Conservation (phyloP, 2,888 invertebrate species). For the Scaptomyza polygonia region DNA sequence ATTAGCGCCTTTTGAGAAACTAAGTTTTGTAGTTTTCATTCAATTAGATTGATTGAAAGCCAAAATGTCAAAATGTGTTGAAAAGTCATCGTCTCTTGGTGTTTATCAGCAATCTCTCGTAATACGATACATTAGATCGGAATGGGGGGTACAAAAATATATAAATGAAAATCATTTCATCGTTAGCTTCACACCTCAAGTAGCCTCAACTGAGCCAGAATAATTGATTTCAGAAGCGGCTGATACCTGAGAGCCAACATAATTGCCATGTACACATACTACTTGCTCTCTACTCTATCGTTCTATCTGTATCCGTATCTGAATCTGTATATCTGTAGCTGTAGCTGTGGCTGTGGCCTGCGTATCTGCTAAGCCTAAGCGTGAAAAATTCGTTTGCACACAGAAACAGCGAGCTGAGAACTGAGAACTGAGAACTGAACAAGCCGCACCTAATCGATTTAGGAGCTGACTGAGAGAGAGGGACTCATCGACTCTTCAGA, state of each 20-base stretch:
- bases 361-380: slow-evolving; percentile 53
- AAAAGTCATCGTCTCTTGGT: slow-evolving; percentile 20
- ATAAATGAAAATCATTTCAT: slow-evolving; percentile 50
- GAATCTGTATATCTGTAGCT: slow-evolving; percentile 17
- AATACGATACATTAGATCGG: slow-evolving; percentile 24
- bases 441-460: slow-evolving; percentile 76
- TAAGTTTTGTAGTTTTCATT: too few relatives aligned
- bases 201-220: slow-evolving; percentile 38
- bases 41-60: background rate
- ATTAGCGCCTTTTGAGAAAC: background rate
- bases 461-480: slow-evolving; percentile 17
- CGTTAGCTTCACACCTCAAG: slow-evolving; percentile 69
- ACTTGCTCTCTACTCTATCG: slow-evolving; percentile 5
- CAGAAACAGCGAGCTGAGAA: slow-evolving; percentile 38
- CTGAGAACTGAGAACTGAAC: too few relatives aligned
- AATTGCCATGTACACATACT: slow-evolving; percentile 35
- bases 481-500: slow-evolving; percentile 4
- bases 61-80: slow-evolving; percentile 13
- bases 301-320: slow-evolving; percentile 16
- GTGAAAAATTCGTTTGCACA: slow-evolving; percentile 72
- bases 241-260: slow-evolving; percentile 53
- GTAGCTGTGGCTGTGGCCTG: slow-evolving; percentile 30
- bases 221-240: slow-evolving; percentile 67
- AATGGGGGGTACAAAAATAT: background rate
- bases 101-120: slow-evolving; percentile 1